Conservation (phyloP, 2,888 invertebrate genomes). For the Petrolisthes manimaculis region DNA sequence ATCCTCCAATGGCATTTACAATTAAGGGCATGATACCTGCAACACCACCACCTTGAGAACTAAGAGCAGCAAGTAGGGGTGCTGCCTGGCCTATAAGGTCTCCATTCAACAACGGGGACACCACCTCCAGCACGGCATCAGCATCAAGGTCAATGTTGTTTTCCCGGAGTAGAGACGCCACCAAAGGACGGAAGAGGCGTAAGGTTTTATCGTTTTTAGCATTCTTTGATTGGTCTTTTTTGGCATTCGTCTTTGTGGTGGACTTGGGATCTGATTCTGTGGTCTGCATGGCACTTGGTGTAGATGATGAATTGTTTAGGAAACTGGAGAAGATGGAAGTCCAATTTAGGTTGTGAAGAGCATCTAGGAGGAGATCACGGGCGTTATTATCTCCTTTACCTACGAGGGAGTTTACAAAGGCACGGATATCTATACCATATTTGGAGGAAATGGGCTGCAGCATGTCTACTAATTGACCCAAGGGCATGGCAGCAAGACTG, state of each 20-base stretch:
- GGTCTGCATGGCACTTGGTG: neutral
- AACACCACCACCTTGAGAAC: constrained; percentile 16
- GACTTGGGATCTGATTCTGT: neutral
- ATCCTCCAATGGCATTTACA: neutral
- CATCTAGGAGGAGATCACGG: constrained; percentile 34
- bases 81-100: constrained; percentile 28
- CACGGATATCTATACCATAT: constrained; percentile 52
- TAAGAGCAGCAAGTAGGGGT: constrained; percentile 34
- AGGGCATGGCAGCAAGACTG: constrained; percentile 39
- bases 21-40: neutral
- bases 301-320: constrained; percentile 18
- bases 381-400: constrained; percentile 51
- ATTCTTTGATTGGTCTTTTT: neutral
- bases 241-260: neutral
- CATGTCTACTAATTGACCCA: constrained; percentile 51
- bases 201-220: constrained; percentile 28
- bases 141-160: constrained; percentile 51
- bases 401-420: constrained; percentile 35
- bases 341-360: constrained; percentile 24
- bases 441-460: constrained; percentile 46
- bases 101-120: constrained; percentile 35
- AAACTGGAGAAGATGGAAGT: constrained; percentile 3
- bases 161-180: constrained; percentile 46
- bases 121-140: constrained; percentile 56
- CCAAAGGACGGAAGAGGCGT: constrained; percentile 39